Base-by-base conservation (phyloP, 2,888 invertebrate genomes). In the Cyclophora punctaria region DNA sequence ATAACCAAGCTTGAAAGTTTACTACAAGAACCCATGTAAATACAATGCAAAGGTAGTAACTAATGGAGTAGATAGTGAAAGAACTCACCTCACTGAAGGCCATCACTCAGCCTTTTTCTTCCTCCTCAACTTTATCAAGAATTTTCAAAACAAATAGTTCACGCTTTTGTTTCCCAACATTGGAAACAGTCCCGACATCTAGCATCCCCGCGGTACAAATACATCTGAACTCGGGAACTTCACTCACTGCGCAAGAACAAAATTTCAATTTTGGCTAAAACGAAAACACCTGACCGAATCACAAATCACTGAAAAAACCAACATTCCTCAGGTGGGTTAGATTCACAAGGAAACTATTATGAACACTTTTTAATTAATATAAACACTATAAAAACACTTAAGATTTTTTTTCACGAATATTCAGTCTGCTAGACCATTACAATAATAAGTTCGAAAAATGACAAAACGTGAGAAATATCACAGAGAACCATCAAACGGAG, bases 71-170 rank as follows among this genome's bases (percentile, higher is more conserved):
- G 61, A 55, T 58, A 51, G 53, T 52, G 60, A 70, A 63, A 68
- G 64, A 5, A 87, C 91, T 90, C 82, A 93, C 93, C 92, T 93
- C 92, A 91, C 93, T 93, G 91, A 93, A 93, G 92, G 93, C 92
- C 93, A 93, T 93, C 78, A 89, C 90, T 91, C 90, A 79, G 85
- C 89, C 86, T 89, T 83, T 78, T 83, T 84, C 86, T 81, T 88
- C 87, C 88, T 86, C 83, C 74, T 80, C 78, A 78, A 79, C 69
- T 82, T 75, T 80, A 79, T 73, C 82, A 78, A 80, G 73, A 67
- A 78, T 74, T 80, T 83, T 83, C 86, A 88, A 89, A 89, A 89
- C 87, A 89, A 87, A 85, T 81, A 86, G 84, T 87, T 87, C 78
- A 85, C 69, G 82, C 83, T 83, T 85, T 80, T 86, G 85, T 86